Evolutionary conservation across 2,888 invertebrate species (phyloP).

Genomic region (Leucophora obtusa): DNA sequence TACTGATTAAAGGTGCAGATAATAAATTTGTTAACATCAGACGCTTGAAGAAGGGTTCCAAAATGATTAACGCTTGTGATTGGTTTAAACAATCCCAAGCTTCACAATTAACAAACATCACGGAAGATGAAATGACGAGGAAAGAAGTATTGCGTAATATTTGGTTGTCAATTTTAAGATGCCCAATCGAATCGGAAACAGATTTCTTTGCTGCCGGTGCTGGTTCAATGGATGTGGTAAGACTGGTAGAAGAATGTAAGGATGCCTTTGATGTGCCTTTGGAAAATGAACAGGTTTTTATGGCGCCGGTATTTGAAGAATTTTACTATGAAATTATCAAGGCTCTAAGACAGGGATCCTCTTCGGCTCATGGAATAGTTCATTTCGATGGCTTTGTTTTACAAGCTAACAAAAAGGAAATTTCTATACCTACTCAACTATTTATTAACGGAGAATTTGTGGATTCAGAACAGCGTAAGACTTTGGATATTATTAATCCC

Average conservation of each 20-base stretch:
- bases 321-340: slow-evolving; percentile 85
- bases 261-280: slow-evolving; percentile 87
- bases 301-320: slow-evolving; percentile 93
- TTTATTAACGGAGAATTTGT: slow-evolving; percentile 95
- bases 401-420: slow-evolving; percentile 89
- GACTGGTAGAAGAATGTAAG: slow-evolving; percentile 93
- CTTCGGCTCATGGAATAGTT: slow-evolving; percentile 80
- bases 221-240: slow-evolving; percentile 98
- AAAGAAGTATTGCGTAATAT: slow-evolving; percentile 83
- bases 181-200: slow-evolving; percentile 86
- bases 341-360: slow-evolving; percentile 82
- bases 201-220: slow-evolving; percentile 97
- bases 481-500: slow-evolving; percentile 88
- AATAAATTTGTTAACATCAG: slow-evolving; percentile 87
- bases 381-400: slow-evolving; percentile 87
- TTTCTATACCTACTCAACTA: slow-evolving; percentile 92
- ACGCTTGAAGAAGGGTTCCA: slow-evolving; percentile 86
- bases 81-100: slow-evolving; percentile 83
- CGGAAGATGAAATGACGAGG: slow-evolving; percentile 85
- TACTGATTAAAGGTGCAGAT: slow-evolving; percentile 90
- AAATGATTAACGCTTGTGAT: slow-evolving; percentile 89
- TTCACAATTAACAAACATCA: slow-evolving; percentile 82
- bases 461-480: slow-evolving; percentile 84
- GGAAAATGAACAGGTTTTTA: slow-evolving; percentile 94
- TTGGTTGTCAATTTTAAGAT: slow-evolving; percentile 92